Conservation (phyloP, 2,797 vertebrate genomes). For the Rhadinocentrus ornatus region DNA sequence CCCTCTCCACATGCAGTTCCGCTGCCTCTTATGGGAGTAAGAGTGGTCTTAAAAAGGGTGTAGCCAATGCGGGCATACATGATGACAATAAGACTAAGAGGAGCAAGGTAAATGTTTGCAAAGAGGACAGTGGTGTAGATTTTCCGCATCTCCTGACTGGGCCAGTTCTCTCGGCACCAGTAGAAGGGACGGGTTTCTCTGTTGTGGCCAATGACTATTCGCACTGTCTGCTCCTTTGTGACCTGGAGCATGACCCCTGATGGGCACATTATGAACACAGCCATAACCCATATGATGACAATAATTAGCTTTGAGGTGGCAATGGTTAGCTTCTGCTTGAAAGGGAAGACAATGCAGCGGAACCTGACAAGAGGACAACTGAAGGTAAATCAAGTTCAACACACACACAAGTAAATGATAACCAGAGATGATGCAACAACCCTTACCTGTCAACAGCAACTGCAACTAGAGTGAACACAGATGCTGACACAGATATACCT, state of each 20-base stretch:
- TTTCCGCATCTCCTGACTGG: conserved; percentile 88
- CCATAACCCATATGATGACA: conserved; percentile 89
- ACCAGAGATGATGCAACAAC: not conserved
- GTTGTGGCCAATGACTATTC: conserved; percentile 74
- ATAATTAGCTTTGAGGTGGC: conserved; percentile 84
- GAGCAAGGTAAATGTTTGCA: conserved; percentile 90
- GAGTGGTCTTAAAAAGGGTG: conserved; percentile 79
- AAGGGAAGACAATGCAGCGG: conserved; percentile 89
- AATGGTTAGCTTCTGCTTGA: conserved; percentile 90
- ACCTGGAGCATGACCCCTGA: conserved; percentile 92
- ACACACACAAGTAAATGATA: not conserved
- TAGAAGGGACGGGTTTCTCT: conserved; percentile 83
- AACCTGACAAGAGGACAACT: conserved; percentile 81
- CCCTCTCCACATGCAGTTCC: conserved; percentile 31
- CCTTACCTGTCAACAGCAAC: conserved; percentile 92
- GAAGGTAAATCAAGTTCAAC: not conserved
- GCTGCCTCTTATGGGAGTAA: conserved; percentile 45
- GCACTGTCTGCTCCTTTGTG: conserved; percentile 85
- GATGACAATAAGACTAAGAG: conserved; percentile 87
- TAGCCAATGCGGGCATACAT: conserved; percentile 89
- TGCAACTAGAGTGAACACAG: conserved; percentile 93
- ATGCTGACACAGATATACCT: conserved; percentile 93
- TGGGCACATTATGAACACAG: conserved; percentile 90
- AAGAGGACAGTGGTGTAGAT: conserved; percentile 93
- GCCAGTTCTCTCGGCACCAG: conserved; percentile 94